These are phyloP conservation scores for Petrosia ficiformis DNA, from an alignment of 37 sponge, comb jelly and placozoan species.

Conservation along the genomic window DNA sequence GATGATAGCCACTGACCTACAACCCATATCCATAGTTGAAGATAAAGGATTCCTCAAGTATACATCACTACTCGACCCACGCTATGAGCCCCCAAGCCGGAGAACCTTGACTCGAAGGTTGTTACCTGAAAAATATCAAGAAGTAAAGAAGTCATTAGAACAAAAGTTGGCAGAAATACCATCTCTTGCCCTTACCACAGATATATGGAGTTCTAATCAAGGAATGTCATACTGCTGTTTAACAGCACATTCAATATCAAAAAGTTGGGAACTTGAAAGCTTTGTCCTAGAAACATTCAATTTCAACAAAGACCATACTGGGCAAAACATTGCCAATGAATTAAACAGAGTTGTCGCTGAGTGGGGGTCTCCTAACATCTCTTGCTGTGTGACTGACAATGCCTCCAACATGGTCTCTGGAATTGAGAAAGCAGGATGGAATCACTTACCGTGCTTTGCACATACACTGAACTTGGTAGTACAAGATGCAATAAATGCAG, in stretches of 20 bases:
- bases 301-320: not conserved
- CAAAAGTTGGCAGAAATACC: not conserved
- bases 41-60: too few species aligned
- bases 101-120: not conserved
- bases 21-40: too few species aligned
- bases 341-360: not conserved
- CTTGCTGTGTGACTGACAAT: slow-evolving; percentile 5
- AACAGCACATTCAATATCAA: not conserved
- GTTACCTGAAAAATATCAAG: not conserved
- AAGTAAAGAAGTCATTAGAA: not conserved
- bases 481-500: not conserved
- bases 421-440: not conserved
- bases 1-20: not conserved
- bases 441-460: slow-evolving; percentile 9
- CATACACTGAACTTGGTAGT: slow-evolving; percentile 16
- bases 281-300: not conserved
- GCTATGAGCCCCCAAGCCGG: not conserved
- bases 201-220: not conserved
- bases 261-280: not conserved
- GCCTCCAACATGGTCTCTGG: not conserved
- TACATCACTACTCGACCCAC: not conserved
- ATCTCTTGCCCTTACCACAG: not conserved
- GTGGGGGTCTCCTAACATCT: not conserved
- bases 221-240: not conserved
- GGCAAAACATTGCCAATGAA: not conserved